Conservation (phyloP, 1,140 invertebrate species). For the Mizuhopecten yessoensis region DNA sequence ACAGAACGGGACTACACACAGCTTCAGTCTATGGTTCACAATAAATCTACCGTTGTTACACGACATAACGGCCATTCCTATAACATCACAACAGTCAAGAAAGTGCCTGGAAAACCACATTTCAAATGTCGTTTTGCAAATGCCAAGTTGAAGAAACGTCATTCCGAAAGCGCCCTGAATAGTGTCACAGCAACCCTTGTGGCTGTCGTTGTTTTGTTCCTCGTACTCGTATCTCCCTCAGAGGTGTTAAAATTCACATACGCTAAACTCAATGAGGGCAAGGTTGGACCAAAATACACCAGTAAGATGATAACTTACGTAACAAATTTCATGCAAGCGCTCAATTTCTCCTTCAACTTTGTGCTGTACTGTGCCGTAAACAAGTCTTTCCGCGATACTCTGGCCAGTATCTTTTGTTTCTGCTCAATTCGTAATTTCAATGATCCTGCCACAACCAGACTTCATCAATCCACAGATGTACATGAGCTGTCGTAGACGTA, state of each 20-base stretch:
- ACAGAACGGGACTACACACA: conserved; percentile 44
- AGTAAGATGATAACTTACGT: conserved; percentile 73
- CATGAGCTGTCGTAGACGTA: background rate
- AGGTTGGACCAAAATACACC: conserved; percentile 49
- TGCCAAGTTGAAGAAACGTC: conserved; percentile 55
- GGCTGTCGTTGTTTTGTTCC: conserved; percentile 80
- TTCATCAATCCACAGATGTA: background rate
- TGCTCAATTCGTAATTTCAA: conserved; percentile 55
- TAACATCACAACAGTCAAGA: background rate
- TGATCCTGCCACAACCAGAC: conserved; percentile 42
- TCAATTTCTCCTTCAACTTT: conserved; percentile 82
- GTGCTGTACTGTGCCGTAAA: conserved; percentile 82
- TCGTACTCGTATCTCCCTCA: conserved; percentile 81
- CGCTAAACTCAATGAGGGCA: conserved; percentile 48
- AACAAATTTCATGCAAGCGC: conserved; percentile 81
- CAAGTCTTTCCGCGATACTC: conserved; percentile 80
- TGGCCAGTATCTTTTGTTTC: conserved; percentile 75
- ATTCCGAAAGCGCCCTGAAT: conserved; percentile 77
- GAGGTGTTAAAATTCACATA: conserved; percentile 80
- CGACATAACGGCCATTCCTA: background rate
- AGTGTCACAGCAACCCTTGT: conserved; percentile 82
- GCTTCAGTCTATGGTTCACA: conserved; percentile 22
- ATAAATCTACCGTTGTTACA: background rate
- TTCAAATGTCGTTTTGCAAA: background rate
- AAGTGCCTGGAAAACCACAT: background rate